Percentiles rank a stretch among this genome's conserved stretches.
Conservation (phyloP, 92 coral and sea anemone genomes). For the Actinostola sp. region DNA sequence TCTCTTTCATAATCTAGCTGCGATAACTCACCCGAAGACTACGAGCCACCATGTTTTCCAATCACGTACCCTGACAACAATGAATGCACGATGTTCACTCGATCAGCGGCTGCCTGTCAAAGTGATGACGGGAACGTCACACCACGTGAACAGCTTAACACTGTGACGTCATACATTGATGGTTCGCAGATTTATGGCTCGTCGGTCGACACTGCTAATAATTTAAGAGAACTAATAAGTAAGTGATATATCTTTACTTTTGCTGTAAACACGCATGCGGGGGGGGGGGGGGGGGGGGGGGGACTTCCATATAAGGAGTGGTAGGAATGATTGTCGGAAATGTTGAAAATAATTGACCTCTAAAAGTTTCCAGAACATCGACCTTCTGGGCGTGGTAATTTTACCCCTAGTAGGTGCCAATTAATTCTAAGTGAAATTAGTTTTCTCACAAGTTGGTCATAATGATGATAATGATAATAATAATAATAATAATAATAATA, state of each 20-base stretch:
- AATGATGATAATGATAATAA: too few species aligned
- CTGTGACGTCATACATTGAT: constrained; percentile 91
- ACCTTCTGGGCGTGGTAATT: too few species aligned
- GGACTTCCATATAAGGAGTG: too few species aligned
- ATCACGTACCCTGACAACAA: constrained; percentile 77
- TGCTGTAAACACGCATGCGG: too few species aligned
- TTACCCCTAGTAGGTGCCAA: too few species aligned
- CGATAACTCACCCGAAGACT: constrained; percentile 83
- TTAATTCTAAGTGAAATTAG: too few species aligned
- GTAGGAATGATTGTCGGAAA: too few species aligned
- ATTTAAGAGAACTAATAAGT: constrained; percentile 73
- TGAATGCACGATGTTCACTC: constrained; percentile 93
- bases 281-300: too few species aligned
- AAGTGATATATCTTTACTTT: constrained; percentile 15
- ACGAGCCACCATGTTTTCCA: constrained; percentile 93
- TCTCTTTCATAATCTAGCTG: constrained; percentile 55
- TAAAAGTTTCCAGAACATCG: too few species aligned
- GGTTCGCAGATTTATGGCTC: constrained; percentile 99
- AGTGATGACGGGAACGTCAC: constrained; percentile 76
- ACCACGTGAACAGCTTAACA: constrained; percentile 90
- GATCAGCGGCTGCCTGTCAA: constrained; percentile 99
- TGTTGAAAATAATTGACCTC: too few species aligned
- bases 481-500: too few species aligned
- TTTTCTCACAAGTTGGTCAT: too few species aligned
- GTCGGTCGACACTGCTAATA: constrained; percentile 59